Base-by-base conservation (phyloP, 1,140 invertebrate genomes). In the Conus ventricosus region DNA sequence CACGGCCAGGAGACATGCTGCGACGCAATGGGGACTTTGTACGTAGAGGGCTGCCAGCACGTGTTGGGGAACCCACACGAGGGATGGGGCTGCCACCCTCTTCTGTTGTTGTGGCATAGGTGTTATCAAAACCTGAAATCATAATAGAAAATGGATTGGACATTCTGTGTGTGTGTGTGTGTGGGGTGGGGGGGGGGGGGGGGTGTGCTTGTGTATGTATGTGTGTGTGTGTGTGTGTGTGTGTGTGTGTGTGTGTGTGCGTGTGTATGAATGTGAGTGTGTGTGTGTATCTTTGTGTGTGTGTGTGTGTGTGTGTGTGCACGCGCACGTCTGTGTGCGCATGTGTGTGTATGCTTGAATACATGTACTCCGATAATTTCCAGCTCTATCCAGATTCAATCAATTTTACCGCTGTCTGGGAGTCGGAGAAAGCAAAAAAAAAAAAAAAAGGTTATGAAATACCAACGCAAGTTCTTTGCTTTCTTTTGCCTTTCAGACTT, bases 41-140 rank as follows among this genome's bases (percentile, higher is more conserved):
- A 11, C 92, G 87, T 13, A 90, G 80, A 0, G 94, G 94, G 90
- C 93, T 94, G 63, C 91, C 91, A 80, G 89, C 85, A 60, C 94
- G 92, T 13, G 93, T 91, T 5, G 94, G 94, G 13, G 94, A 95
- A 15, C 94, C 95, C 75, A 94, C 93, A n/a, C 94, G 91, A 8
- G 94, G 94, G 71, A 95, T 95, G 13, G 94, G 95, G 87, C 92
- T 94, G 8, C 94, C 95, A 53, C 92, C 87, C 7, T 94, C 94
- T 53, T 95, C 95, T 60, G 95, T 94, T 6, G 95, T 95, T 7
- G 95, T 95, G 85, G 94, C 91, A 88, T 92, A 95, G 7, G 94
- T 95, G 90, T 93, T 95, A 63, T 95, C 95, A 93, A 95, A 95
- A 60, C 95, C 95, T 95, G 88, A 2, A 84, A 54, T 51, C 6